Evolutionary conservation across 1,140 invertebrate genomes (phyloP), one percentile per base, ranked within the genome.

Genomic region (Bombus breviceps): DNA sequence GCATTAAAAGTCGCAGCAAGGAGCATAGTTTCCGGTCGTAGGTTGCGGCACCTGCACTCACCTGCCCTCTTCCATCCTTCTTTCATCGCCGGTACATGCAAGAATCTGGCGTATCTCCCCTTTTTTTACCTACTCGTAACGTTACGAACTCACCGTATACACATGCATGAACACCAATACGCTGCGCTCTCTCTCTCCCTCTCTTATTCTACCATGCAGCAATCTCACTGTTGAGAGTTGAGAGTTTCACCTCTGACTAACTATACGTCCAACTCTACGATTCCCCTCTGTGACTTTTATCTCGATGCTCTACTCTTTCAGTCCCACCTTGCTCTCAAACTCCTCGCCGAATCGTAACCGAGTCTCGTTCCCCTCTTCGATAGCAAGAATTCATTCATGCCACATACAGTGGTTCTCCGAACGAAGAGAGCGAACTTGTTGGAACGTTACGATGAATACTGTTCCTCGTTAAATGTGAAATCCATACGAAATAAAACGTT

Each of bases 11-110:
- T 73, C 12, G 25, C 53, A 34, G 53, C 32, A 59, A 72, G 39
- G 32, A 79, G 39, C 64, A 71, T 69, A 81, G 80, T 81, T 81
- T 81, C 80, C 80, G 68, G 80, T 73, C 80, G 68, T 73, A 62
- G 80, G 68, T 81, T 73, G 80, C 53, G 69, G 80, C 80, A 81
- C 80, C 80, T 81, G 80, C 69, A 22, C 34, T 81, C 80, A 59
- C 80, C 80, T 73, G 80, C n/a, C 53, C 47, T 62, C 32, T 53
- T 73, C 69, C 37, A 12, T 80, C 78, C 64, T 69, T 80, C 43
- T 80, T 66, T 37, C 64, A 18, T n/a, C 12, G 43, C 78, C 64
- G 64, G 13, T 69, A 28, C 64, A 69, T 53, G 34, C 64, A 71
- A 69, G 78, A 68, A 83, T 64, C 71, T 82, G 72, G 37, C 25